These are phyloP conservation scores for Triplophysa siluroides DNA, from an alignment of 2,113 vertebrate genomes.

Conservation along the genomic window DNA sequence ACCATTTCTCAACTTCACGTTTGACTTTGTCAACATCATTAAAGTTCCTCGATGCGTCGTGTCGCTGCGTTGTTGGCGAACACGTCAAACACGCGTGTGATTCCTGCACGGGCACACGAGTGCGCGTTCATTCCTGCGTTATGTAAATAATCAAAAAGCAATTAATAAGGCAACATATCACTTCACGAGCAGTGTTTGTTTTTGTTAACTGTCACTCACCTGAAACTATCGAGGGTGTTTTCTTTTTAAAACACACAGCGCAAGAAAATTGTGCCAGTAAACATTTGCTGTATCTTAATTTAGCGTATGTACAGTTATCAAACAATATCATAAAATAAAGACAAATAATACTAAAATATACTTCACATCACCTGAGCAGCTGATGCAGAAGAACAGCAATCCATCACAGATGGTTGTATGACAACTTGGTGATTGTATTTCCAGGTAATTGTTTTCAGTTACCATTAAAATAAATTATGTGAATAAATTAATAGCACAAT, in stretches of 20 bases:
- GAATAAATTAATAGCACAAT: conserved; percentile 14
- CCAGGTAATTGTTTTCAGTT: not conserved
- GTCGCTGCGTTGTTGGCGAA: conserved; percentile 44
- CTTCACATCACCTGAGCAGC: no score
- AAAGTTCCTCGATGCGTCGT: conserved; percentile 15
- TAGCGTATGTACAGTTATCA: no score
- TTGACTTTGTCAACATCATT: conserved; percentile 66
- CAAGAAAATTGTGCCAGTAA: not conserved
- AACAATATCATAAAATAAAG: no score
- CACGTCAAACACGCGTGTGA: conserved; percentile 65
- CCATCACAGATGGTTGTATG: not conserved
- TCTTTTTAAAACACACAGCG: not conserved
- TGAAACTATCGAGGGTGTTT: not conserved
- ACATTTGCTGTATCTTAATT: no score
- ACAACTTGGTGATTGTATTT: no score
- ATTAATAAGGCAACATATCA: conserved; percentile 14
- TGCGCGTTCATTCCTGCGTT: conserved; percentile 55
- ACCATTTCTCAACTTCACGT: conserved; percentile 12
- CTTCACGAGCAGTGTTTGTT: not conserved
- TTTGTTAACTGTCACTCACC: not conserved
- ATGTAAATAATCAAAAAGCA: conserved; percentile 5
- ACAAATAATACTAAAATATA: no score
- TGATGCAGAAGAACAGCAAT: not conserved
- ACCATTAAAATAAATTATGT: conserved; percentile 13
- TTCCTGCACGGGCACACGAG: conserved; percentile 50